Conservation (phyloP, 1,140 invertebrate species). For the Paralvinella palmiformis region DNA sequence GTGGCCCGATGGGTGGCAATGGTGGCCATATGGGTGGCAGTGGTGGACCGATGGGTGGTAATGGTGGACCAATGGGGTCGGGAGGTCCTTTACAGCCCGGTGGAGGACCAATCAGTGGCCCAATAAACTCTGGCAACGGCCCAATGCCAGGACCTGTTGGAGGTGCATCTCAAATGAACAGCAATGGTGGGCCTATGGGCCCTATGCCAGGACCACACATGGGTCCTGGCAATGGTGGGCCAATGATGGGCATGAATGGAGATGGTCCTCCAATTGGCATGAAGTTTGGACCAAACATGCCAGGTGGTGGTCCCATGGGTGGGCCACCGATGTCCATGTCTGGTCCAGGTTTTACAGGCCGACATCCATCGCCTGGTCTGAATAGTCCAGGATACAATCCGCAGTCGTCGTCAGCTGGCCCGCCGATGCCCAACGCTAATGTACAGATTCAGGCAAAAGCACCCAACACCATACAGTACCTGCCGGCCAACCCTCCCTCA, state of each 20-base stretch:
- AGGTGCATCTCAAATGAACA: too few relatives aligned
- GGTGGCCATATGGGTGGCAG: not conserved
- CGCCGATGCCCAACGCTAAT: constrained; percentile 46
- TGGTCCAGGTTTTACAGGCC: not conserved
- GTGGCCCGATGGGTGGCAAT: too few relatives aligned
- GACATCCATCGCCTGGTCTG: not conserved
- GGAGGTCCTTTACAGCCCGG: too few relatives aligned
- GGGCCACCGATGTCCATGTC: constrained; percentile 16
- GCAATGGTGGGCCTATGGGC: too few relatives aligned
- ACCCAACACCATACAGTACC: constrained; percentile 95
- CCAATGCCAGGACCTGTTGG: too few relatives aligned
- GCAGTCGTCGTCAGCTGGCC: constrained; percentile 11
- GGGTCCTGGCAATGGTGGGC: not conserved
- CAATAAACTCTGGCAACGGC: too few relatives aligned
- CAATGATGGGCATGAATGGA: not conserved
- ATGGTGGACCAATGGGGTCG: too few relatives aligned
- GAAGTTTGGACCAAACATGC: not conserved
- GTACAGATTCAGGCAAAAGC: constrained; percentile 83
- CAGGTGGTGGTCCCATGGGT: not conserved
- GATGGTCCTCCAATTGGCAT: not conserved
- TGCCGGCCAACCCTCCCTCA: constrained; percentile 63
- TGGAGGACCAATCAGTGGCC: too few relatives aligned
- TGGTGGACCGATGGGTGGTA: too few relatives aligned
- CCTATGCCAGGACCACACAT: constrained; percentile 7
- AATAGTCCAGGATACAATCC: not conserved